A percentile compares a stretch with the other conserved stretches of the same genome.
These are phyloP conservation scores for Atherix ibis DNA, from an alignment of 2,888 invertebrate species.

Conservation along the genomic window DNA sequence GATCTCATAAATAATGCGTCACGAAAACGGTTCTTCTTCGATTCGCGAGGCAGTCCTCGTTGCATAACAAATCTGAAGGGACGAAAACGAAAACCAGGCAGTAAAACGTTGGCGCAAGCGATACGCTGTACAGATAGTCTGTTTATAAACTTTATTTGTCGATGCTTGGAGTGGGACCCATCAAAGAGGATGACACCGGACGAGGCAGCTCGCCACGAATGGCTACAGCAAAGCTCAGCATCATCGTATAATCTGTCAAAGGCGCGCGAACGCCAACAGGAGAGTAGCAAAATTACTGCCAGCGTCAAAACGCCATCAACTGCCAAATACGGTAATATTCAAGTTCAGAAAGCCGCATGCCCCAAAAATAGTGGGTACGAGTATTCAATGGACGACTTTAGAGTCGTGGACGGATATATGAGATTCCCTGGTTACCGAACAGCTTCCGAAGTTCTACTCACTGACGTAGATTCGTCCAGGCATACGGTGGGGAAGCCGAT, in stretches of 20 bases:
- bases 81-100: conserved; percentile 74
- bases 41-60: conserved; percentile 76
- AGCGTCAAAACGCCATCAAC: conserved; percentile 24
- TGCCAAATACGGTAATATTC: conserved; percentile 30
- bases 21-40: conserved; percentile 72
- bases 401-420: too few species aligned
- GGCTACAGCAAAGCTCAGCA: conserved; percentile 48
- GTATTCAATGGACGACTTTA: too few species aligned
- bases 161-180: conserved; percentile 90
- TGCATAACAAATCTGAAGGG: conserved; percentile 89
- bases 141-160: conserved; percentile 80
- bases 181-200: conserved; percentile 80
- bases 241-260: conserved; percentile 23
- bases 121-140: conserved; percentile 72
- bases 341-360: conserved; percentile 29
- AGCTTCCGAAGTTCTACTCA: too few species aligned
- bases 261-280: conserved; percentile 14
- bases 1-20: conserved; percentile 74
- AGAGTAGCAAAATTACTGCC: conserved; percentile 15
- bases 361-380: too few species aligned
- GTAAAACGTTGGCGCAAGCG: conserved; percentile 64
- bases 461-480: too few species aligned
- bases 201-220: conserved; percentile 79
- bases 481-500: too few species aligned
- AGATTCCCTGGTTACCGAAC: too few species aligned